These are phyloP conservation scores for Drosophila ohnishii DNA, from an alignment of 1,140 invertebrate genomes.

Conservation along the genomic window DNA sequence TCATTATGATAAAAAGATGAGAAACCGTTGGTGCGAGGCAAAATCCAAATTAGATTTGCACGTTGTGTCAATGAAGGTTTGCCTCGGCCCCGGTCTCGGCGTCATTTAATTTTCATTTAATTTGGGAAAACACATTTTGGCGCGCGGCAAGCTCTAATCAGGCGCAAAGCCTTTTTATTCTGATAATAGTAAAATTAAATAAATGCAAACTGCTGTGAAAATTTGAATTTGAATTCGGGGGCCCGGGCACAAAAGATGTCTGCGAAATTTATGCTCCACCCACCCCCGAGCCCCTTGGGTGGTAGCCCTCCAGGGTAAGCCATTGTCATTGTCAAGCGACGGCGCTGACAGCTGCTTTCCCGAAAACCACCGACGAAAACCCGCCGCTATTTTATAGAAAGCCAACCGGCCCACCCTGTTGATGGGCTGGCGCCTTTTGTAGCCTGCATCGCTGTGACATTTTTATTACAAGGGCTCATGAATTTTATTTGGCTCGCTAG, in stretches of 20 bases:
- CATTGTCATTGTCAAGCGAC: slow-evolving; percentile 74
- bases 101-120: slow-evolving; percentile 68
- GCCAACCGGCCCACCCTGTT: slow-evolving; percentile 14
- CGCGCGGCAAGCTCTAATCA: slow-evolving; percentile 61
- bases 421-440: slow-evolving; percentile 58
- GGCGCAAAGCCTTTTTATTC: slow-evolving; percentile 79
- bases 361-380: not conserved
- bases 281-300: not conserved
- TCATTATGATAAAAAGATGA: slow-evolving; percentile 62
- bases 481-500: slow-evolving; percentile 74
- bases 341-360: slow-evolving; percentile 64
- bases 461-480: slow-evolving; percentile 79
- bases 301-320: slow-evolving; percentile 52
- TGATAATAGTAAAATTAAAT: slow-evolving; percentile 79
- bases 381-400: slow-evolving; percentile 3
- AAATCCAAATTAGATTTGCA: slow-evolving; percentile 67
- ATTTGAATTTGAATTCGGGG: slow-evolving; percentile 50
- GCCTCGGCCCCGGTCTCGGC: slow-evolving; percentile 6
- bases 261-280: slow-evolving; percentile 61
- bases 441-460: slow-evolving; percentile 57
- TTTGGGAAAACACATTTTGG: slow-evolving; percentile 59
- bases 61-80: slow-evolving; percentile 47
- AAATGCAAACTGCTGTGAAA: slow-evolving; percentile 75
- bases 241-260: slow-evolving; percentile 61
- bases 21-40: slow-evolving; percentile 25